phyloP scores from a whole-genome alignment of 1,140 invertebrate species.

The Drosophila ohnishii region DNA sequence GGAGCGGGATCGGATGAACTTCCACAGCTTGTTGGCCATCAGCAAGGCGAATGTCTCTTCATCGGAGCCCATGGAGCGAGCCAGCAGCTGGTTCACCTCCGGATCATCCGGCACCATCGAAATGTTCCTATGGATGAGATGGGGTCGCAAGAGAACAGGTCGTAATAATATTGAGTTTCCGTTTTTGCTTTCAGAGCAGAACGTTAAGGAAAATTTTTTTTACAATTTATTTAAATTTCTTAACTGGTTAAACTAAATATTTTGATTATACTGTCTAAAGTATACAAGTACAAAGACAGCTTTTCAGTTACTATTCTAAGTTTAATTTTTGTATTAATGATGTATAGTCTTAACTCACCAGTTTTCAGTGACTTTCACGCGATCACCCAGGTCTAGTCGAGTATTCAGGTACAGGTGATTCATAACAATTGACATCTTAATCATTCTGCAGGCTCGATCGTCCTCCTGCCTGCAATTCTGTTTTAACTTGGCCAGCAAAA shows the following conservation, averaged over 20 bases:
- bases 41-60: conserved; percentile 89
- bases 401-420: conserved; percentile 91
- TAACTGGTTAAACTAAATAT: no score
- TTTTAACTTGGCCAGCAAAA: conserved; percentile 88
- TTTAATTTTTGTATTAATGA: not conserved
- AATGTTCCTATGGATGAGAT: conserved; percentile 51
- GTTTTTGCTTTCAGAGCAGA: no score
- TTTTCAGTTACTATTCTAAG: no score
- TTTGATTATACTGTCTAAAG: no score
- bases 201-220: no score
- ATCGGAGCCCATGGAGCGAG: conserved; percentile 85
- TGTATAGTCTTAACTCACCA: conserved; percentile 80
- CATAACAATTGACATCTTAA: conserved; percentile 91
- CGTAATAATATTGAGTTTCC: no score
- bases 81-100: conserved; percentile 75
- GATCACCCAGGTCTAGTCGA: conserved; percentile 88
- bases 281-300: no score
- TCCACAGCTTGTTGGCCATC: conserved; percentile 88
- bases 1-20: conserved; percentile 88
- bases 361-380: conserved; percentile 90
- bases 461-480: conserved; percentile 89
- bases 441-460: conserved; percentile 90
- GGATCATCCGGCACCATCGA: conserved; percentile 70
- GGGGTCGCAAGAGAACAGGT: no score
- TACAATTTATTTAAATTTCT: no score